Percentiles rank a stretch among this genome's conserved stretches.
Evolutionary conservation across 1,140 invertebrate species (phyloP).

Genomic region (Artemia franciscana): DNA sequence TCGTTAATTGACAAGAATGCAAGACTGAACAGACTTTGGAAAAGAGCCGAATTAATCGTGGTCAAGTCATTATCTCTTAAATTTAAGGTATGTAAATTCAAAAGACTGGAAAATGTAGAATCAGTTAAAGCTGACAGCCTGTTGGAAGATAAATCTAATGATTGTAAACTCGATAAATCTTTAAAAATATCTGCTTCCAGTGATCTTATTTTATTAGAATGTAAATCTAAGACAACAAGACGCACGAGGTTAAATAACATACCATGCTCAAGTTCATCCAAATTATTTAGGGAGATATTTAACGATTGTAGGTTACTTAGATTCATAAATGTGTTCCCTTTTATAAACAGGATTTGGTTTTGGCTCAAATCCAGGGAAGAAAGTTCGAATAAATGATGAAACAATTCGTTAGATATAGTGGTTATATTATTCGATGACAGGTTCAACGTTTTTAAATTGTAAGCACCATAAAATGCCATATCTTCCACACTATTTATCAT

Average conservation of each 20-base stretch:
- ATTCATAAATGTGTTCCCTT: conserved; percentile 44
- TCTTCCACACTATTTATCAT: conserved; percentile 41
- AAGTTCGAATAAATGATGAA: conserved; percentile 36
- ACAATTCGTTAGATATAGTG: conserved; percentile 43
- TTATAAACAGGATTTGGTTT: conserved; percentile 47
- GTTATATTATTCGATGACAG: conserved; percentile 48
- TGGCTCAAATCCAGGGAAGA: conserved; percentile 48
- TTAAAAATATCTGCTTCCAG: conserved; percentile 46
- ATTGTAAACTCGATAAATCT: conserved; percentile 46
- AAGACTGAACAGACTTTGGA: conserved; percentile 42
- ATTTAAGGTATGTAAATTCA: conserved; percentile 46
- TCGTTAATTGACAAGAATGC: conserved; percentile 45
- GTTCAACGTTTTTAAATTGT: conserved; percentile 39
- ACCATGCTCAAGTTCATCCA: conserved; percentile 49
- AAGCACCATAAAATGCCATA: conserved; percentile 38
- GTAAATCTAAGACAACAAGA: conserved; percentile 47
- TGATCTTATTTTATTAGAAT: conserved; percentile 39
- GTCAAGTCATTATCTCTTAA: conserved; percentile 44
- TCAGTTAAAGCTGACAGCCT: conserved; percentile 41
- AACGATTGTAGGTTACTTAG: conserved; percentile 47
- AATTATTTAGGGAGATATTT: conserved; percentile 46
- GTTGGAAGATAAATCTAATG: conserved; percentile 50
- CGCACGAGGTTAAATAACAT: conserved; percentile 44
- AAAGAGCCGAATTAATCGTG: conserved; percentile 38
- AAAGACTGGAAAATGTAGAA: conserved; percentile 42